Conservation (phyloP, 2,888 invertebrate species). For the Dendrolimus pini region DNA sequence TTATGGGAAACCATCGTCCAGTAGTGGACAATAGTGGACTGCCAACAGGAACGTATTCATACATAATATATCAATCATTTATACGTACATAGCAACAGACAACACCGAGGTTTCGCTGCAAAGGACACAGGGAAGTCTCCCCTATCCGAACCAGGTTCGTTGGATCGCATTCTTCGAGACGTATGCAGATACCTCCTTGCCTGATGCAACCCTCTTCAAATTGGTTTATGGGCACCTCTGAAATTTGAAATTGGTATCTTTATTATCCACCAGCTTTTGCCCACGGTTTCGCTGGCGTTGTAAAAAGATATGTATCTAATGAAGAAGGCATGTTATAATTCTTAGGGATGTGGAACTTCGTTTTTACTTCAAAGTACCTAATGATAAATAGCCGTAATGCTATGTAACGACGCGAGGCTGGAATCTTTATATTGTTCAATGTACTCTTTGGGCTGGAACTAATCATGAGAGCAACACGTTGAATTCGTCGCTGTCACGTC, state of each 20-base stretch:
- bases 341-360: background rate
- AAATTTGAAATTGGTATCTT: background rate
- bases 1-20: too few relatives aligned
- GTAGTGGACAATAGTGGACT: too few relatives aligned
- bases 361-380: background rate
- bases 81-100: conserved; percentile 52
- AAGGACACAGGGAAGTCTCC: conserved; percentile 33
- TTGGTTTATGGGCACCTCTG: background rate
- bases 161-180: conserved; percentile 35
- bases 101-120: conserved; percentile 36
- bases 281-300: too few relatives aligned
- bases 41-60: too few relatives aligned
- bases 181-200: conserved; percentile 53
- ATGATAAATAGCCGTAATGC: background rate
- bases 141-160: conserved; percentile 13
- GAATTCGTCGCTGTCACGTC: too few relatives aligned
- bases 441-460: too few relatives aligned
- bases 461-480: background rate
- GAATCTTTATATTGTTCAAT: too few relatives aligned
- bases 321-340: background rate
- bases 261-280: background rate
- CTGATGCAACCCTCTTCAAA: conserved; percentile 45
- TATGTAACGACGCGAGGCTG: background rate
- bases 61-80: background rate
- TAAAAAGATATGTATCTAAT: too few relatives aligned